Percentiles rank a stretch among this genome's conserved stretches.
Evolutionary conservation across 2,113 vertebrate genomes (phyloP).

Genomic region (Solenodon paradoxus): DNA sequence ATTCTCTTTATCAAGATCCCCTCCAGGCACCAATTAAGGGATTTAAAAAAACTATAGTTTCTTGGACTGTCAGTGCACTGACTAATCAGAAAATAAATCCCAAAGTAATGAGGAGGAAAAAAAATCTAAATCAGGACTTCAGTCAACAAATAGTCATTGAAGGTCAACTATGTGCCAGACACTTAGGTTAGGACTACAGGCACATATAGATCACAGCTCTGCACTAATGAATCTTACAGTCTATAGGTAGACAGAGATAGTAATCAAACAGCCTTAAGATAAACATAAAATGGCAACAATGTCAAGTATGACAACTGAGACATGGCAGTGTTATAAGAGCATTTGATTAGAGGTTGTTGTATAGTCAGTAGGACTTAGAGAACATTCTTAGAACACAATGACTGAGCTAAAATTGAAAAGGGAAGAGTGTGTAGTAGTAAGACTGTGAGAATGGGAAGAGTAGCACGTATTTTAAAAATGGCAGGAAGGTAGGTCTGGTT

Average conservation of each 20-base stretch:
- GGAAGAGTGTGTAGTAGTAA: accelerated
- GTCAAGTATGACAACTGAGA: not conserved
- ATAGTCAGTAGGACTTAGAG: not conserved
- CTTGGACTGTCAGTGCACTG: not conserved
- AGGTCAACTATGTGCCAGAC: not conserved
- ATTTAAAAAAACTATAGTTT: not conserved
- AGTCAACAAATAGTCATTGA: not conserved
- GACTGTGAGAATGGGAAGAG: not conserved
- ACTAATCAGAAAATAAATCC: not conserved
- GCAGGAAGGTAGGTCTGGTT: not conserved
- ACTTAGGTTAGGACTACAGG: not conserved
- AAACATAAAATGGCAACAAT: not conserved
- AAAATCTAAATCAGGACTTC: not conserved
- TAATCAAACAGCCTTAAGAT: not conserved
- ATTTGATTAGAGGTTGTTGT: not conserved
- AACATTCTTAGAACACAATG: not conserved
- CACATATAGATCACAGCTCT: not conserved
- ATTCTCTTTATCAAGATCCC: not conserved
- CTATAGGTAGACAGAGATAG: not conserved
- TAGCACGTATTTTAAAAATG: not conserved
- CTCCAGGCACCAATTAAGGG: not conserved
- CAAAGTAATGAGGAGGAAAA: not conserved
- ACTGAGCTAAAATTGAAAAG: not conserved
- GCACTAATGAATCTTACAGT: not conserved
- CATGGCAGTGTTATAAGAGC: accelerated